phyloP scores from a whole-genome alignment of 2,797 vertebrate genomes.

The Euphonia xanthogaster region DNA sequence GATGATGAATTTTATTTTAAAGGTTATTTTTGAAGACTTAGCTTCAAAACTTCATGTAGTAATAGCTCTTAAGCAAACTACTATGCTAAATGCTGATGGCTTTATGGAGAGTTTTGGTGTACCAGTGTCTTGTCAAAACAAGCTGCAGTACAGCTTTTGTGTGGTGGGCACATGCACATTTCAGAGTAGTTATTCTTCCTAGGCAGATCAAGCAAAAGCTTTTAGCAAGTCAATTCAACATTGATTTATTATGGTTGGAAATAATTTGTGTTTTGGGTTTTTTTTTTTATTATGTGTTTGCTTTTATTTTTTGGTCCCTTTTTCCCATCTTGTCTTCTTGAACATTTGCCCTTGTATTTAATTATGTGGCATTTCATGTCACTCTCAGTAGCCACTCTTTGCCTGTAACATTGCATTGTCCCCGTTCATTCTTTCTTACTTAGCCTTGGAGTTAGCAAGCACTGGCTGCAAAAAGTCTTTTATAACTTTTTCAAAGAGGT shows the following conservation, averaged over 20 bases:
- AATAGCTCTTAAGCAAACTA: background rate
- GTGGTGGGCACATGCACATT: background rate
- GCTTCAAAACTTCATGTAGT: background rate
- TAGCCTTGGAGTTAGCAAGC: background rate
- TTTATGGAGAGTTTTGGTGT: background rate
- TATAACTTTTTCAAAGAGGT: background rate
- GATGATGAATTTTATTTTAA: background rate
- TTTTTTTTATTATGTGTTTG: background rate
- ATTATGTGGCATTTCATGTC: background rate
- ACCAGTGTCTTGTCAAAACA: background rate
- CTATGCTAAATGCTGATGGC: background rate
- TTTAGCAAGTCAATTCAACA: background rate
- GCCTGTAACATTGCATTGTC: background rate
- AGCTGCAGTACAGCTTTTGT: background rate
- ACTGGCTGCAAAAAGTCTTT: background rate
- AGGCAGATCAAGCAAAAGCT: background rate
- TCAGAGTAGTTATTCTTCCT: background rate
- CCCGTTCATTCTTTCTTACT: background rate
- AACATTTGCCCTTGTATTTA: background rate
- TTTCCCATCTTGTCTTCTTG: background rate
- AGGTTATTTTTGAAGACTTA: background rate
- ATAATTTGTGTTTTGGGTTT: background rate
- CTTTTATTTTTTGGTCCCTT: background rate
- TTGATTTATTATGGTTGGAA: background rate
- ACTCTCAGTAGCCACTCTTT: background rate